Conservation (phyloP, 1,140 invertebrate species). For the Drosophila willistoni region DNA sequence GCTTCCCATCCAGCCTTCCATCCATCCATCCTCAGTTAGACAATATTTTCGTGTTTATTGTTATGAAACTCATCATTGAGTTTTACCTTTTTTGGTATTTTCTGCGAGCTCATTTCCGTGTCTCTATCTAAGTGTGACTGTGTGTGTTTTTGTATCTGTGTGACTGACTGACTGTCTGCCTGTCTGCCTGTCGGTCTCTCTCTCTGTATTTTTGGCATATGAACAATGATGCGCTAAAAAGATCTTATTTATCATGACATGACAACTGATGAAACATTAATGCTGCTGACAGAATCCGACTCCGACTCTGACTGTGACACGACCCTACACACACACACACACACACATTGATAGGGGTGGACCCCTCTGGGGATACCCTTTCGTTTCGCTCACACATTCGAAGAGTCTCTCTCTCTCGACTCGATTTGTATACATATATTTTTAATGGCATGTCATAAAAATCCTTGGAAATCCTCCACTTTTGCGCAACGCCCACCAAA, state of each 20-base stretch:
- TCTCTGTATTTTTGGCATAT: slow-evolving; percentile 3
- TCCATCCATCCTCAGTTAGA: background rate
- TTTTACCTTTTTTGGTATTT: slow-evolving; percentile 49
- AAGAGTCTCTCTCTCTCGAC: background rate
- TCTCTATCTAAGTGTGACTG: background rate
- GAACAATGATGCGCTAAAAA: slow-evolving; percentile 62
- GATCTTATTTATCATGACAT: slow-evolving; percentile 74
- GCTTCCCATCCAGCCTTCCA: background rate
- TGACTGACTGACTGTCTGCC: background rate
- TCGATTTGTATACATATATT: slow-evolving; percentile 28
- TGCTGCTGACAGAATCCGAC: slow-evolving; percentile 34
- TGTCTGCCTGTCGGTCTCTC: too few species aligned
- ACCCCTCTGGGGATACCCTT: slow-evolving; percentile 20
- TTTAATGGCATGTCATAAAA: slow-evolving; percentile 64
- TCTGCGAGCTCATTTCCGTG: slow-evolving; percentile 70
- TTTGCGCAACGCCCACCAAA: slow-evolving; percentile 32
- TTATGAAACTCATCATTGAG: slow-evolving; percentile 12
- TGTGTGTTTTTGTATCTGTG: background rate
- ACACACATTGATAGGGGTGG: background rate
- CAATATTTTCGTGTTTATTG: slow-evolving; percentile 2
- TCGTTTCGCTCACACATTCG: background rate
- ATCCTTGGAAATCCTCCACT: slow-evolving; percentile 47
- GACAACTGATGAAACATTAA: slow-evolving; percentile 74
- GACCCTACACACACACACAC: slow-evolving; percentile 19
- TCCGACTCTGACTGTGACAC: slow-evolving; percentile 8